Evolutionary conservation across 2,888 invertebrate genomes (phyloP).

Genomic region (Thecocarcelia acutangulata): DNA sequence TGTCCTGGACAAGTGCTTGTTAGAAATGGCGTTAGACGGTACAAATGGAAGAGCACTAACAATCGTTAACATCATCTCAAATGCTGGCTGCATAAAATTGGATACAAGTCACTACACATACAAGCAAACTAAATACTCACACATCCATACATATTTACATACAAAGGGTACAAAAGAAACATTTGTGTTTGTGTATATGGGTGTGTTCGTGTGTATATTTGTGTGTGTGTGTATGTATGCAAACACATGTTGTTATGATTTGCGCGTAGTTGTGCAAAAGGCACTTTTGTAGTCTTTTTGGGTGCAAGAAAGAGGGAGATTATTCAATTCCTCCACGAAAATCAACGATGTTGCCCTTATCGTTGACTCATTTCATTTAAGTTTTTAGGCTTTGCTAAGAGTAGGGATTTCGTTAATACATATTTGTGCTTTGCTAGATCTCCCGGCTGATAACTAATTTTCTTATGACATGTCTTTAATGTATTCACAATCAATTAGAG

Average conservation of each 20-base stretch:
- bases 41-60: slow-evolving; percentile 39
- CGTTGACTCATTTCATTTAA: slow-evolving; percentile 39
- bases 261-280: slow-evolving; percentile 52
- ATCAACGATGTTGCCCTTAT: slow-evolving; percentile 55
- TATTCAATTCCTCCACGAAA: slow-evolving; percentile 50
- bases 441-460: too few species aligned
- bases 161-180: not conserved
- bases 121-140: not conserved
- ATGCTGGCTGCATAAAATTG: slow-evolving; percentile 64
- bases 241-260: slow-evolving; percentile 53
- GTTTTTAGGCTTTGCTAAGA: slow-evolving; percentile 22
- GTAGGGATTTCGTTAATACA: slow-evolving; percentile 40
- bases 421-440: not conserved
- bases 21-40: slow-evolving; percentile 55
- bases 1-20: slow-evolving; percentile 53
- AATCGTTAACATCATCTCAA: slow-evolving; percentile 64
- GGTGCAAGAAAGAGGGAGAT: slow-evolving; percentile 45
- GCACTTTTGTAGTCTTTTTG: slow-evolving; percentile 32
- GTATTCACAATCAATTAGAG: too few species aligned
- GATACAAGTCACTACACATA: slow-evolving; percentile 42
- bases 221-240: not conserved
- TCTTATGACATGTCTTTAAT: too few species aligned
- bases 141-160: slow-evolving; percentile 3
- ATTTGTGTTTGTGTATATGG: not conserved
- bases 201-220: not conserved